Conservation (phyloP, 2,797 vertebrate species). For the Mareca strepera region DNA sequence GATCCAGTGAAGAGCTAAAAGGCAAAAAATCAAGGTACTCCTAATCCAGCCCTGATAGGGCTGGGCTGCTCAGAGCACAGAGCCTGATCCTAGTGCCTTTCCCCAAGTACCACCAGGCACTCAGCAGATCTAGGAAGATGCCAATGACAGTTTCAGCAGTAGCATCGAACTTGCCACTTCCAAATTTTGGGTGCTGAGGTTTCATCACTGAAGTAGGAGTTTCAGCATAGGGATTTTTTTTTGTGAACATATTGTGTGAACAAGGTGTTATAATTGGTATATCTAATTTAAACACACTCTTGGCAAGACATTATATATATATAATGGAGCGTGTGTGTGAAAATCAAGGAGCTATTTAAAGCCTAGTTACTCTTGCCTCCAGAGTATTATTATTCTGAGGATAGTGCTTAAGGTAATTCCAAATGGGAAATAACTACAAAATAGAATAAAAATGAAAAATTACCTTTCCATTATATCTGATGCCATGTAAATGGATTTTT, state of each 20-base stretch:
- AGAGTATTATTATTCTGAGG: constrained; percentile 39
- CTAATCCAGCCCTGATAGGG: background rate
- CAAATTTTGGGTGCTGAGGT: background rate
- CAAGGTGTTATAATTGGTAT: constrained; percentile 47
- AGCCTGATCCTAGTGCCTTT: background rate
- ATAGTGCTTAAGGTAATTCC: constrained; percentile 20
- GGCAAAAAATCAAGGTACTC: background rate
- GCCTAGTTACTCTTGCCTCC: constrained; percentile 21
- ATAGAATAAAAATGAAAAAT: constrained; percentile 26
- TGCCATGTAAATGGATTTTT: constrained; percentile 41
- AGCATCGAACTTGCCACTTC: background rate
- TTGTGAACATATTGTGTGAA: constrained; percentile 42
- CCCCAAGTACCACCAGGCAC: background rate
- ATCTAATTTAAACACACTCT: constrained; percentile 45
- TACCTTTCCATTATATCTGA: constrained; percentile 47
- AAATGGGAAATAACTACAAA: constrained; percentile 26
- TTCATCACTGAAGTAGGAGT: constrained; percentile 22
- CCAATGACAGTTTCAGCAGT: constrained; percentile 6
- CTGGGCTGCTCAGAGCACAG: background rate
- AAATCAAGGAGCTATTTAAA: constrained; percentile 38
- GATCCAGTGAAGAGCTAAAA: background rate
- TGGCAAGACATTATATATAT: background rate
- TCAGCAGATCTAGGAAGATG: background rate
- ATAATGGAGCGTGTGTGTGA: background rate
- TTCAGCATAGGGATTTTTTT: constrained; percentile 33